Evolutionary conservation across 2,888 invertebrate genomes (phyloP), one percentile per base, ranked within the genome.

Genomic region (Chelonus formosanus): DNA sequence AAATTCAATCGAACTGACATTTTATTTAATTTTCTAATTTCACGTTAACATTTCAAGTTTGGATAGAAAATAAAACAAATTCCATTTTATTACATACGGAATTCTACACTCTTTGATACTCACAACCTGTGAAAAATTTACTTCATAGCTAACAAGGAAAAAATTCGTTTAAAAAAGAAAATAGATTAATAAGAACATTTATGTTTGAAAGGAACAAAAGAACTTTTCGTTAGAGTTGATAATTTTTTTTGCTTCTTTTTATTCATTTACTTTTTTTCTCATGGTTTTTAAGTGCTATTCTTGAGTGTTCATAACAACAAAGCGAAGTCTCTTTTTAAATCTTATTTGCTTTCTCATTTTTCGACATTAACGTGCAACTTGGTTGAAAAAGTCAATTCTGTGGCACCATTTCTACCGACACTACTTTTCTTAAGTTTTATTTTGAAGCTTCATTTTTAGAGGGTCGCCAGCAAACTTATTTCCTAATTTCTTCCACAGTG

Each of bases 331-430:
- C 63, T 64, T 67, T 56, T 20, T 60, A 48, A 61, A 36, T 64
- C 63, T 65, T 59, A 53, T 53, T 65, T 60, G 63, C 57, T 45
- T 55, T 59, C 52, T 53, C 32, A 52, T 68, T 65, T 70, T 5
- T 36, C 43, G n/a, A 55, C 65, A 36, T 64, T 64, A 64, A 40
- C 61, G 54, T 48, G 58, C 52, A 35, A n/a, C 44, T 59, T n/a
- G 44, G 59, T 64, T 64, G 53, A 56, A 64, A 67, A 67, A 63
- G 69, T 64, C 63, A 67, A 69, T 67, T 63, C 59, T 63, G 67
- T 8, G 56, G 50, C 32, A 31, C 32, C 31, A 8, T 36, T 60
- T 53, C 7, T 44, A 3, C 43, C 36, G 7, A 55, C 54, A 47
- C 45, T n/a, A 5, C 34, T 62, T 32, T 31, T 43, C 20, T 20